Base-by-base conservation (phyloP, 2,797 vertebrate genomes). In the Dermochelys coriacea region DNA sequence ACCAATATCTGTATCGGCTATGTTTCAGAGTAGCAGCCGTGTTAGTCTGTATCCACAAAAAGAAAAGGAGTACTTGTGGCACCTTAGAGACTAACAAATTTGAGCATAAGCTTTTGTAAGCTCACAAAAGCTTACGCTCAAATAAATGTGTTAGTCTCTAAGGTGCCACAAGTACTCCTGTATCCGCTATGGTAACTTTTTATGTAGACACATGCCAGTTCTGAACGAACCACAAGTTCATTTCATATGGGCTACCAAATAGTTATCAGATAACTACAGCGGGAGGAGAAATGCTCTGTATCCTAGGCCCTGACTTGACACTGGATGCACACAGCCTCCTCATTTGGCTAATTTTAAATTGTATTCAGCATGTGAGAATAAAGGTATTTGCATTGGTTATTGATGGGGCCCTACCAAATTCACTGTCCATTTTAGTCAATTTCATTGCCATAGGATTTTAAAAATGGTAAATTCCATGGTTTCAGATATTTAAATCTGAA, bases 271-370 rank as follows among this genome's bases (percentile, higher is more conserved):
- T 89, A 31, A 82, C 86, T 51, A 75, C 64, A 86, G 49, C 51
- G 59, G 52, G 29, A 74, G 52, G 41, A 52, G 29, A 88, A 59
- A 23, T 50, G 85, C 37, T 94, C 47, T 87, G 52, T 25, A 50
- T 57, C 85, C 81, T 51, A 83, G 68, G 8, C 64, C 50, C 37
- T 82, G 15, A 23, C 19, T 45, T 23, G 1, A 12, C 1, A 0
- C 47, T 84, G 85, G 10, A 21, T 37, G n/a, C 64, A 37, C 45
- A 88, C 89, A 85, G 19, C 57, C 52, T 59, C 25, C 51, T 41
- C 74, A 91, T 41, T 52, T 54, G 45, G 41, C 45, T 89, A 54
- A 84, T 52, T 90, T 91, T 88, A 95, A 87, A 19, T 80, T 86
- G 49, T n/a, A 45, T 87, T 91, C 2, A 4, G 50, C 80, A 81